Evolutionary conservation across 2,113 vertebrate species (phyloP), one percentile per base, ranked within the genome.

Genomic region (Paramormyrops kingsleyae): DNA sequence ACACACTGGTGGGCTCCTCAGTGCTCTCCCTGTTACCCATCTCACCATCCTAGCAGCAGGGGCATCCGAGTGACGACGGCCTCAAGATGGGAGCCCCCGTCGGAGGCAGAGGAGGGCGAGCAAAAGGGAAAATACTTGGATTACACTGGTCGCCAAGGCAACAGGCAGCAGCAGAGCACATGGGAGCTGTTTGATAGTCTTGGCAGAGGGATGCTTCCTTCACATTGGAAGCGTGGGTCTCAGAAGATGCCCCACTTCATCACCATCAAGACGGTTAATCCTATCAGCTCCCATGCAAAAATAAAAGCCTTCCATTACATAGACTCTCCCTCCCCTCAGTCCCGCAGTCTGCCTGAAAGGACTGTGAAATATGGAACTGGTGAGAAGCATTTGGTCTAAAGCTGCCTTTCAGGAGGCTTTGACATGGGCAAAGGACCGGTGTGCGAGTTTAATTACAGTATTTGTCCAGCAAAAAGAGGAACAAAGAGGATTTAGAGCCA

Each of bases 1-100:
- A 92, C 91, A 94, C 95, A 96, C 95, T 94, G 94, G 0, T 94
- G 92, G 91, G 93, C 91, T 94, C 95, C 93, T 93, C 92, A 93
- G 88, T 91, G 86, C 44, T 94, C 12, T 5, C 90, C 93, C 91
- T 92, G 90, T 93, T 92, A 95, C 94, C 95, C 92, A 94, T 94
- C 94, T 94, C 89, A 92, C 88, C 91, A 86, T 91, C 83, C 80
- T 90, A 91, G 92, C 92, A 92, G 92, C 92, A 90, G 91, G 89
- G 89, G 89, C 89, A 91, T 88, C 86, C 47, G 77, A 90, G 85
- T 90, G 91, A 91, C 90, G 92, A 89, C 92, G 89, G 87, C 88
- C 88, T 92, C 92, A 90, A 92, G 90, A 92, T 92, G 92, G 90
- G 88, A 90, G 87, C 90, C 91, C 92, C 90, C 90, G 91, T 93